Evolutionary conservation across 2,797 vertebrate species (phyloP).

Genomic region (Pseudocheirus occidentalis): DNA sequence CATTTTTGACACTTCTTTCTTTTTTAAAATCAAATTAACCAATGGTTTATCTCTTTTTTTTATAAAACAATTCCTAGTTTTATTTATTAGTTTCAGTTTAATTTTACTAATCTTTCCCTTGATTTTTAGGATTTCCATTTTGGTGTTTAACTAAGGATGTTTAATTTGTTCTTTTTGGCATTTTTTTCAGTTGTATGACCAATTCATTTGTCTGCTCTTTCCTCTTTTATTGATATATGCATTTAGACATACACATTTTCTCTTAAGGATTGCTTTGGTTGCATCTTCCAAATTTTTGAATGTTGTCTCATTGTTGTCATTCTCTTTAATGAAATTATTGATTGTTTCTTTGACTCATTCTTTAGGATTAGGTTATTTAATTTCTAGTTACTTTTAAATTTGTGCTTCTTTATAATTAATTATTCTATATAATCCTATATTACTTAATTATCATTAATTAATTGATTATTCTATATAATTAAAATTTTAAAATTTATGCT

Average conservation of each 20-base stretch:
- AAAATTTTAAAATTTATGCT: not conserved
- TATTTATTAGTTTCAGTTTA: not conserved
- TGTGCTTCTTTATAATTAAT: no score
- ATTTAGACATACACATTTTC: not conserved
- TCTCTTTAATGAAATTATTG: not conserved
- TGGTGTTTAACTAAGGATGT: not conserved
- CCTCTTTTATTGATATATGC: not conserved
- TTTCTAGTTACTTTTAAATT: not conserved
- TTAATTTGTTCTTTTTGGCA: not conserved
- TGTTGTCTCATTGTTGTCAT: not conserved
- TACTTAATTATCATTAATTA: no score
- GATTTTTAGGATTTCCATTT: not conserved
- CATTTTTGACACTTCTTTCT: not conserved
- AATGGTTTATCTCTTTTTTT: not conserved
- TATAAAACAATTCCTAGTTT: not conserved
- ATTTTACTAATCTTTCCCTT: not conserved
- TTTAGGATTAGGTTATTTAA: not conserved
- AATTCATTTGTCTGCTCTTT: not conserved
- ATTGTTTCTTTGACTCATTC: not conserved
- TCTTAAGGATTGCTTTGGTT: not conserved
- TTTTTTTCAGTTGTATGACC: not conserved
- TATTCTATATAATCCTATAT: no score
- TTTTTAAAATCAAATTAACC: not conserved
- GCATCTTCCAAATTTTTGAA: not conserved
- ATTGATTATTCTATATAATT: no score